phyloP scores from a whole-genome alignment of 2,888 invertebrate species.

The Drosophila anceps region DNA sequence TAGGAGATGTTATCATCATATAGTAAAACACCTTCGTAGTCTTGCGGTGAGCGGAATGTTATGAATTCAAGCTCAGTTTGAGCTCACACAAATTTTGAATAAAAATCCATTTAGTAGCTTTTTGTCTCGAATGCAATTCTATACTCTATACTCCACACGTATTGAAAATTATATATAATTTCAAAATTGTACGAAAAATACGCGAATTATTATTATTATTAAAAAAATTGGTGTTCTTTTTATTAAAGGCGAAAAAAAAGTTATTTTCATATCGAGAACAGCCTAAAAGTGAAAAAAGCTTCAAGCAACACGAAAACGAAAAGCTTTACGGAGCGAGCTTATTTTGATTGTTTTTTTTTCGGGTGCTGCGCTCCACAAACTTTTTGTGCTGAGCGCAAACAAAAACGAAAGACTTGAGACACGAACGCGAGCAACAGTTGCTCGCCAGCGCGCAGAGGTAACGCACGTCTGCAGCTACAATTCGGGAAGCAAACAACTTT shows the following conservation, averaged over 20 bases:
- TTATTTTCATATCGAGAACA: conserved; percentile 2
- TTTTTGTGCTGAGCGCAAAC: conserved; percentile 16
- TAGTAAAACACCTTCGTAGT: too few relatives aligned
- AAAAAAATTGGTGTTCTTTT: too few relatives aligned
- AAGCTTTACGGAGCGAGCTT: conserved; percentile 37
- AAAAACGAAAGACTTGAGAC: conserved; percentile 69
- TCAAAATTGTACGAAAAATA: neutral
- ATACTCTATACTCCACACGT: too few relatives aligned
- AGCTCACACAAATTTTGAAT: too few relatives aligned
- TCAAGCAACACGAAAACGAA: neutral
- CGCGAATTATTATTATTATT: too few relatives aligned
- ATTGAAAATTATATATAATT: neutral
- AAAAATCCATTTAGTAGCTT: too few relatives aligned
- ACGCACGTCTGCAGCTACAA: conserved; percentile 54
- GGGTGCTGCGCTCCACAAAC: conserved; percentile 26
- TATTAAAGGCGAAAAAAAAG: neutral
- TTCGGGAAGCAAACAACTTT: neutral
- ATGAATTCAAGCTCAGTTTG: too few relatives aligned
- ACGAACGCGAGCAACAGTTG: conserved; percentile 71
- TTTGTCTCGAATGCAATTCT: too few relatives aligned
- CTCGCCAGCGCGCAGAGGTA: conserved; percentile 67
- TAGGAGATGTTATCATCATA: too few relatives aligned
- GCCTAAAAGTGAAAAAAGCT: neutral
- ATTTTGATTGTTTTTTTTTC: neutral
- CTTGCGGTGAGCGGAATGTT: too few relatives aligned